Evolutionary conservation across 2,797 vertebrate genomes (phyloP), one percentile per base, ranked within the genome.

Genomic region (Neopelma chrysocephalum): DNA sequence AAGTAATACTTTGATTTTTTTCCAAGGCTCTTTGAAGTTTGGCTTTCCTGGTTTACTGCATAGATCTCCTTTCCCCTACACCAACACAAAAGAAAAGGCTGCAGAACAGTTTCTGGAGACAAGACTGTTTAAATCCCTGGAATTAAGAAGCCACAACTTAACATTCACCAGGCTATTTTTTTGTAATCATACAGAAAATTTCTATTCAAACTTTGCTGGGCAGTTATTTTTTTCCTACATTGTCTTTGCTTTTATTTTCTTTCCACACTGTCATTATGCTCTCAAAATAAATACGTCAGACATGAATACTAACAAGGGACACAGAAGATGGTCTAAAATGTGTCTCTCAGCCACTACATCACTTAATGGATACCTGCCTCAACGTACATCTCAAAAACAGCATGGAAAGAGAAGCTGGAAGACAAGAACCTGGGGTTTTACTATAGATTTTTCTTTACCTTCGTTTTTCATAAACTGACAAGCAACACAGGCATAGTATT

Each of bases 221-320:
- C 81, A 84, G 27, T 84, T 84, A 51, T 25, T 73, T 82, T 93
- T 93, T 66, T 22, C 58, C 90, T 75, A 36, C 40, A 48, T 92
- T 84, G 60, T 84, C 75, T 82, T 88, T 64, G 89, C 45, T 81
- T 47, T 65, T 69, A 62, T 75, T 90, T 90, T 51, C 76, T 72
- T 89, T 77, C 87, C 82, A 72, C 68, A 38, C 83, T 89, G 48
- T 87, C 78, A 31, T 92, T 88, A 61, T 69, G 71, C 61, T 95
- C 93, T 78, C 83, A 90, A 68, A 92, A 84, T 79, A 91, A 95
- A 66, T 70, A 85, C 22, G 47, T 89, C 81, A 92, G 93, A 69
- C 88, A 62, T 82, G 86, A 95, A 92, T 93, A 75, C 86, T 92
- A 93, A 92, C 78, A 87, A 85, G 68, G 23, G 25, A 62, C 81